Evolutionary conservation across 2,888 invertebrate genomes (phyloP).

Genomic region (Meiosimyza decipiens): DNA sequence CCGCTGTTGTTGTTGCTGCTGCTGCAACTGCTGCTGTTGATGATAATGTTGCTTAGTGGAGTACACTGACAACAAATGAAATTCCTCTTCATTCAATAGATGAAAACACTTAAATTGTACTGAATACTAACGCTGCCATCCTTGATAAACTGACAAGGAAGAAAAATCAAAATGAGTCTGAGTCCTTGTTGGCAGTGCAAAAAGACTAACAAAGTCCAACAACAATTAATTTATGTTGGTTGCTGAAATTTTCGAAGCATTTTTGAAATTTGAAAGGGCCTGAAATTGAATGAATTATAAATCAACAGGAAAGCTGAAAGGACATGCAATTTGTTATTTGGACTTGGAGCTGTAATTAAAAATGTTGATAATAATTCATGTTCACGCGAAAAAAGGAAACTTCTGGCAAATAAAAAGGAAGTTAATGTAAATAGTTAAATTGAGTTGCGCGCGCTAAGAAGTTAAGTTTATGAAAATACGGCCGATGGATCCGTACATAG

Average conservation of each 20-base stretch:
- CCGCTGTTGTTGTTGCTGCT: constrained; percentile 24
- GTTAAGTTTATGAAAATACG: too few species aligned
- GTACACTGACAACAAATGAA: constrained; percentile 28
- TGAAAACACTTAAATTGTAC: constrained; percentile 17
- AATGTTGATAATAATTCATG: neutral
- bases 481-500: too few species aligned
- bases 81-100: constrained; percentile 21
- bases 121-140: neutral
- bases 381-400: too few species aligned
- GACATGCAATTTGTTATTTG: constrained; percentile 4
- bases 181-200: too few species aligned
- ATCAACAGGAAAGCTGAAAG: neutral
- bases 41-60: constrained; percentile 21
- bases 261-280: neutral
- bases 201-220: constrained; percentile 1
- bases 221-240: constrained; percentile 17
- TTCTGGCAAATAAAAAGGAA: too few species aligned
- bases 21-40: constrained; percentile 20
- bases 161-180: neutral
- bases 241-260: constrained; percentile 11
- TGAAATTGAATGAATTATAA: neutral
- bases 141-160: constrained; percentile 4
- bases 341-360: constrained; percentile 23
- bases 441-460: too few species aligned
- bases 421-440: too few species aligned